These are phyloP conservation scores for Galleria mellonella DNA, from an alignment of 1,140 invertebrate genomes.

Conservation along the genomic window DNA sequence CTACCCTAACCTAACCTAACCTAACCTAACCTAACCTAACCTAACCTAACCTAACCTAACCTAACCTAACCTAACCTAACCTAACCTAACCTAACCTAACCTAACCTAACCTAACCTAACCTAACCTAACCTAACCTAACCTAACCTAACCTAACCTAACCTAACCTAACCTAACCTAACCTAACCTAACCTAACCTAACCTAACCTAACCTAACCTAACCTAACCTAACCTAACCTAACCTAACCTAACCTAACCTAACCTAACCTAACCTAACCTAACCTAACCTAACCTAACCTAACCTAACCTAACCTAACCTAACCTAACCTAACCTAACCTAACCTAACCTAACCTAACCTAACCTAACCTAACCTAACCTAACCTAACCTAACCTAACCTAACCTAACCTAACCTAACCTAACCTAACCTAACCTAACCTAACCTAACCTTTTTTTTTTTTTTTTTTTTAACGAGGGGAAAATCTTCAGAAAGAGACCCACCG, in stretches of 20 bases:
- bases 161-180: constrained; percentile 26
- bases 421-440: constrained; percentile 17
- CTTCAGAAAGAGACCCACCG: too few species aligned
- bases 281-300: too few species aligned
- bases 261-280: too few species aligned
- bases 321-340: too few species aligned
- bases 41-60: neutral
- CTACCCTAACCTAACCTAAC: constrained; percentile 8
- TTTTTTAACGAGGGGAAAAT: too few species aligned
- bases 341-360: too few species aligned
- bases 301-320: too few species aligned
- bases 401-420: constrained; percentile 19
- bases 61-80: constrained; percentile 9
- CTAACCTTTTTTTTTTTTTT: neutral
- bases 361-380: neutral
- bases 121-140: constrained; percentile 19
- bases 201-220: constrained; percentile 11
- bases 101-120: constrained; percentile 21
- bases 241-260: too few species aligned
- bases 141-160: constrained; percentile 21
- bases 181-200: too few species aligned
- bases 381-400: constrained; percentile 7
- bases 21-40: neutral
- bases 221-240: too few species aligned
- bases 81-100: constrained; percentile 28